phyloP scores from a whole-genome alignment of 2,888 invertebrate species.

The Artemia sinica region DNA sequence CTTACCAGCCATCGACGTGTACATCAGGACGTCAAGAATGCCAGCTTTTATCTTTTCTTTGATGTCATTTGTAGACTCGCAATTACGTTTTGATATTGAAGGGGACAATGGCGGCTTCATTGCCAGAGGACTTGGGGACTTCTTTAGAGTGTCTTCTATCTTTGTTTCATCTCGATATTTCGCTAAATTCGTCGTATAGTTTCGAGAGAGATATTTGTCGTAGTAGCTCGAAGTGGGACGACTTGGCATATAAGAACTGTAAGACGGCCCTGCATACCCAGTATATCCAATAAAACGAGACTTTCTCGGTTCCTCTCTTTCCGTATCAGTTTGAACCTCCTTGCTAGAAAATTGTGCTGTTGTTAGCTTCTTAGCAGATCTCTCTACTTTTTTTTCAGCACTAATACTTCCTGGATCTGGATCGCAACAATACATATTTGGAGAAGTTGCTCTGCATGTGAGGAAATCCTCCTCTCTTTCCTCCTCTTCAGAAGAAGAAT shows the following conservation, averaged over 20 bases:
- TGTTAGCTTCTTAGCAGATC: not conserved
- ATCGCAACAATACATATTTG: not conserved
- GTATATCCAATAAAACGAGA: conserved; percentile 36
- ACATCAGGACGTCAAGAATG: not conserved
- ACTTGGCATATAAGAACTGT: conserved; percentile 15
- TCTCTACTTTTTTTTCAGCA: not conserved
- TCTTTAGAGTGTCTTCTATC: not conserved
- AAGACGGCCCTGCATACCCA: conserved; percentile 15
- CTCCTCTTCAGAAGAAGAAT: not conserved
- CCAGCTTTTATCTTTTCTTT: conserved; percentile 9
- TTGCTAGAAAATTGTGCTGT: conserved; percentile 31
- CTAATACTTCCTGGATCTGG: conserved; percentile 1
- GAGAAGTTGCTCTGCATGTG: not conserved
- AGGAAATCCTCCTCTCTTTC: not conserved
- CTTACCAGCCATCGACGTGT: not conserved
- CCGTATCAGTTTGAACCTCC: conserved; percentile 52
- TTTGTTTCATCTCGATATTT: conserved; percentile 2
- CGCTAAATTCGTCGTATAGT: conserved; percentile 8
- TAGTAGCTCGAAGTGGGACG: conserved; percentile 6
- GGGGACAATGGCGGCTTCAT: not conserved
- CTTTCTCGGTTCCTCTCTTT: conserved; percentile 48
- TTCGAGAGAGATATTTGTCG: not conserved
- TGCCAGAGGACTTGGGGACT: conserved; percentile 5
- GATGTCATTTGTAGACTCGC: not conserved
- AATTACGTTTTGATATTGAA: not conserved